Conservation (phyloP, 2,888 invertebrate genomes). For the Sinodicranocentrus sp. region DNA sequence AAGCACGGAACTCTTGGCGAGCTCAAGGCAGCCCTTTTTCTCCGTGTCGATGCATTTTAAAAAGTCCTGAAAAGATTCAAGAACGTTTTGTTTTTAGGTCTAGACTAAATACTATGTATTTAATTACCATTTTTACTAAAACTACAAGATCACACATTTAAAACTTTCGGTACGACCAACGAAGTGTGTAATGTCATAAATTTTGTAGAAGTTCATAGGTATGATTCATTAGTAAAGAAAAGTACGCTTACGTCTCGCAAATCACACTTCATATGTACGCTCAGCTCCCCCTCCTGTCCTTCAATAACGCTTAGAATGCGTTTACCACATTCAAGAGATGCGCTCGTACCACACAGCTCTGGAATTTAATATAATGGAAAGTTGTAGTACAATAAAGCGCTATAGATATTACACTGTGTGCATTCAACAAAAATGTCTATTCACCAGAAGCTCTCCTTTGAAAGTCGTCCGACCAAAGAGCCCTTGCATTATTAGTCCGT, state of each 20-base stretch:
- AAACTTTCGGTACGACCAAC: too few species aligned
- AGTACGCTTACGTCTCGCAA: slow-evolving; percentile 53
- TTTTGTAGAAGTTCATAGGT: too few species aligned
- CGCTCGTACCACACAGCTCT: slow-evolving; percentile 69
- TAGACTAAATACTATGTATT: too few species aligned
- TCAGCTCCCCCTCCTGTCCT: slow-evolving; percentile 25
- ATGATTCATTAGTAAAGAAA: slow-evolving; percentile 2
- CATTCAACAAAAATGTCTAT: too few species aligned
- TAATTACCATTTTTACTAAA: too few species aligned
- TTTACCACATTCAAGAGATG: slow-evolving; percentile 69
- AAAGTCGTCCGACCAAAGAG: slow-evolving; percentile 40
- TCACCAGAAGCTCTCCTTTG: slow-evolving; percentile 27
- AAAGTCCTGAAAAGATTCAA: slow-evolving; percentile 60
- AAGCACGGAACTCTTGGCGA: slow-evolving; percentile 38
- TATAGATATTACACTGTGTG: too few species aligned
- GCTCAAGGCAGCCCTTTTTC: slow-evolving; percentile 46
- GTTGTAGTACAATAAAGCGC: too few species aligned
- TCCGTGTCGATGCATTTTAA: slow-evolving; percentile 64
- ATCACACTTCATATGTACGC: slow-evolving; percentile 58
- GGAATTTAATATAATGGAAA: not conserved
- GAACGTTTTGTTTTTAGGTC: too few species aligned
- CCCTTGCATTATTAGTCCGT: not conserved
- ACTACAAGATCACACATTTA: too few species aligned
- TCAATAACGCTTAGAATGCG: slow-evolving; percentile 45
- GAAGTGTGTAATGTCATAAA: not conserved